Evolutionary conservation across 1,140 invertebrate genomes (phyloP).

Genomic region (Drosophila fuyamai): DNA sequence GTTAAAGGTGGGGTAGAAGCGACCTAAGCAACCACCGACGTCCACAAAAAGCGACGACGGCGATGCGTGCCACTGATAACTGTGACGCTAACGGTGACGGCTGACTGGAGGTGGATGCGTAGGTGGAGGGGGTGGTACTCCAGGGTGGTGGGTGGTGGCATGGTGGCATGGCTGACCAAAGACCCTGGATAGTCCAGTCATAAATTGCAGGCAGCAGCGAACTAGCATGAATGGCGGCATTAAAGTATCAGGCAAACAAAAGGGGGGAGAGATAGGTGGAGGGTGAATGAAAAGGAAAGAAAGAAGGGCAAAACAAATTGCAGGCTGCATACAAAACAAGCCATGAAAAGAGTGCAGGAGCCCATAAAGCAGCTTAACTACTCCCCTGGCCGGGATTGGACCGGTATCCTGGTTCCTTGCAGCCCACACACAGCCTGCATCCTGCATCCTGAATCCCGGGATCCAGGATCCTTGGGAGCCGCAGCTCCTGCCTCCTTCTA

Average conservation of each 20-base stretch:
- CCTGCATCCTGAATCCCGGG: not conserved
- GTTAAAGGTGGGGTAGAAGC: not conserved
- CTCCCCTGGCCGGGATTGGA: slow-evolving; percentile 25
- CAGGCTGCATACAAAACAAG: slow-evolving; percentile 63
- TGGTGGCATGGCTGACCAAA: slow-evolving; percentile 1
- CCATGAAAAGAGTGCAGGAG: slow-evolving; percentile 8
- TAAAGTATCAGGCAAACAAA: slow-evolving; percentile 65
- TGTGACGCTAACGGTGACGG: slow-evolving; percentile 56
- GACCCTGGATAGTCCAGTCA: slow-evolving; percentile 45
- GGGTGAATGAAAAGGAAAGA: not conserved
- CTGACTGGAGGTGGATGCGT: slow-evolving; percentile 12
- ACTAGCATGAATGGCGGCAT: slow-evolving; percentile 65
- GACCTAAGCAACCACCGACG: slow-evolving; percentile 56
- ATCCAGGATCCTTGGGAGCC: not conserved
- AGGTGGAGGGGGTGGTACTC: slow-evolving; percentile 3
- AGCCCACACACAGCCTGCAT: no score
- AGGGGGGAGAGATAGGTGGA: not conserved
- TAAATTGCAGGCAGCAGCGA: slow-evolving; percentile 65
- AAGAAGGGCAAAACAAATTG: slow-evolving; percentile 63
- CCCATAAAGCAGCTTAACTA: slow-evolving; percentile 49
- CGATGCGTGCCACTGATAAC: slow-evolving; percentile 69
- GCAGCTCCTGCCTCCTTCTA: slow-evolving; percentile 8
- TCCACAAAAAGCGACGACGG: slow-evolving; percentile 38
- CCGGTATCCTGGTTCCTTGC: not conserved
- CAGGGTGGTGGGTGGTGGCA: not conserved